Conservation (phyloP, 2,888 invertebrate genomes). For the Acholoe squamosa region DNA sequence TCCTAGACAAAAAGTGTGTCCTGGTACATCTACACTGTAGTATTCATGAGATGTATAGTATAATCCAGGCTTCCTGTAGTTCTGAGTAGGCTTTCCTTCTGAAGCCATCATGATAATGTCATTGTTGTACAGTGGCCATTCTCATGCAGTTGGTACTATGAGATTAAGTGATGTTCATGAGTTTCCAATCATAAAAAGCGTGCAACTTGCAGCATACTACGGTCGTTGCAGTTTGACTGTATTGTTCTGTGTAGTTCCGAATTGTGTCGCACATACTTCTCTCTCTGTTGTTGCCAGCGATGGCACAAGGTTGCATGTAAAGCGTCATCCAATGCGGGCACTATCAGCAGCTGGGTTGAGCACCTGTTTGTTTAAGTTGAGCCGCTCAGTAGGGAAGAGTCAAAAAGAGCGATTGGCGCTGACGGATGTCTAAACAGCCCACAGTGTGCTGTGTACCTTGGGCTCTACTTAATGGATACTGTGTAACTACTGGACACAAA, state of each 20-base stretch:
- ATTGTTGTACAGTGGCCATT: not conserved
- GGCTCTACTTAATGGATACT: slow-evolving; percentile 5
- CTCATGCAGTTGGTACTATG: not conserved
- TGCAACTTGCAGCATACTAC: not conserved
- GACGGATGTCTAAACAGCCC: too few relatives aligned
- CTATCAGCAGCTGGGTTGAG: slow-evolving; percentile 48
- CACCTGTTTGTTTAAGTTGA: slow-evolving; percentile 31
- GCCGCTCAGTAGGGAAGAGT: not conserved
- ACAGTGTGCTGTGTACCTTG: not conserved
- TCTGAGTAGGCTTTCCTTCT: not conserved
- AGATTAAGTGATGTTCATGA: not conserved
- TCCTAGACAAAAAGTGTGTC: not conserved
- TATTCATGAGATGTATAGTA: not conserved
- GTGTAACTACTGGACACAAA: not conserved
- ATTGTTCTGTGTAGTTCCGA: not conserved
- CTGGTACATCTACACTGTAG: not conserved
- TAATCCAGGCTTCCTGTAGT: not conserved
- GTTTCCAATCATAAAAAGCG: not conserved
- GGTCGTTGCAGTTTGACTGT: not conserved
- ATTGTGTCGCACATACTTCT: not conserved
- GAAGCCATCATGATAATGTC: slow-evolving; percentile 1
- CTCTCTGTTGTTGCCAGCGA: not conserved
- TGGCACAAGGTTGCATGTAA: not conserved
- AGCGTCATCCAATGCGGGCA: slow-evolving; percentile 18
- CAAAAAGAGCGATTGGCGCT: not conserved